These are phyloP conservation scores for Limnodromus scolopaceus DNA, from an alignment of 2,797 vertebrate genomes.

Conservation along the genomic window DNA sequence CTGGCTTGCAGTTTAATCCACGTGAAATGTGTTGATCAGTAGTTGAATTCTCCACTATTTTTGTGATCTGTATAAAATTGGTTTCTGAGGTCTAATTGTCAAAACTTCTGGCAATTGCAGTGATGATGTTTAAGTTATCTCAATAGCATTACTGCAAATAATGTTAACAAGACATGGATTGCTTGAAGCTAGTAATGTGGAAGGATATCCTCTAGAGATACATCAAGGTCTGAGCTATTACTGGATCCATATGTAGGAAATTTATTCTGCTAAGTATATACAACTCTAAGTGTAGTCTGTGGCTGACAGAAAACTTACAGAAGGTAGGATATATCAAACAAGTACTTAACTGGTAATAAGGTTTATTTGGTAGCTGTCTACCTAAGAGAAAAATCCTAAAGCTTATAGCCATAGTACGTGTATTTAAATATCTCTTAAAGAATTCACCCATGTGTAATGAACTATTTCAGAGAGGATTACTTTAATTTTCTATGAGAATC, in stretches of 20 bases:
- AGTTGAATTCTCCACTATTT: not conserved
- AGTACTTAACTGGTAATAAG: not conserved
- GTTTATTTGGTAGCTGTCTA: not conserved
- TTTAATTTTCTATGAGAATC: not conserved
- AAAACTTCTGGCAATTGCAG: not conserved
- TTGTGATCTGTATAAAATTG: not conserved
- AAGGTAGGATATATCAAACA: not conserved
- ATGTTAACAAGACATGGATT: not conserved
- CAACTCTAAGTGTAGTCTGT: not conserved
- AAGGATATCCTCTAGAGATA: not conserved
- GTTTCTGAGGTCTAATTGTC: not conserved
- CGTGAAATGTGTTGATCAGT: not conserved
- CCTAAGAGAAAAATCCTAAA: not conserved
- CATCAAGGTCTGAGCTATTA: not conserved
- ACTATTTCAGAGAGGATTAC: not conserved
- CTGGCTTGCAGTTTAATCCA: not conserved
- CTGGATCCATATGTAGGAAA: not conserved
- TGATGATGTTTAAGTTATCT: not conserved
- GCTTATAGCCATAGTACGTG: fast-evolving
- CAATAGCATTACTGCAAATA: not conserved
- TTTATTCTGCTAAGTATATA: not conserved
- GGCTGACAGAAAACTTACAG: not conserved
- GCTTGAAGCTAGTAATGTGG: not conserved
- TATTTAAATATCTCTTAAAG: not conserved
- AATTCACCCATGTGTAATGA: not conserved